phyloP scores from a whole-genome alignment of 2,797 vertebrate genomes.

The Thunnus albacares region DNA sequence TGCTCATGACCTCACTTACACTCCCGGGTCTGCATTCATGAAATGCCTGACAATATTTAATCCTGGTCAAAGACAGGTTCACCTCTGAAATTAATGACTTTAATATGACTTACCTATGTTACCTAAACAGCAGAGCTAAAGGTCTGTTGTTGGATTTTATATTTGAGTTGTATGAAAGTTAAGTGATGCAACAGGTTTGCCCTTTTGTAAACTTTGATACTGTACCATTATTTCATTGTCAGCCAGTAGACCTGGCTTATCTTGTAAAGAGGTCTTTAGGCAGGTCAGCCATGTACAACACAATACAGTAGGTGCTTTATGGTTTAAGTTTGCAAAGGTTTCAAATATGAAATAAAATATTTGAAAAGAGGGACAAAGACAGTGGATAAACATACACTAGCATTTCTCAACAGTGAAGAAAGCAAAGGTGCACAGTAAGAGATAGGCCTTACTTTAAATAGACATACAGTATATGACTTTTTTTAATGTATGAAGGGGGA shows the following conservation, averaged over 20 bases:
- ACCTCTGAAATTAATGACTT: not conserved
- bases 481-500: not conserved
- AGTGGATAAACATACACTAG: not conserved
- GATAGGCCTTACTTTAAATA: not conserved
- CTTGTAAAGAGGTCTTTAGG: not conserved
- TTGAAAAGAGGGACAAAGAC: not conserved
- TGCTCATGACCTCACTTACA: not conserved
- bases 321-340: slow-evolving; percentile 13
- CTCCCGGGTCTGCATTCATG: not conserved
- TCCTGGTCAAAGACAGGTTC: not conserved
- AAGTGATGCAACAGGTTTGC: slow-evolving; percentile 2
- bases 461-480: not conserved
- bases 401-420: not conserved
- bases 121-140: not conserved
- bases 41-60: not conserved
- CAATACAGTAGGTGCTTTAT: slow-evolving; percentile 46
- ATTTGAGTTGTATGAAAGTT: not conserved
- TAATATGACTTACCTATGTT: not conserved
- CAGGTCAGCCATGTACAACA: slow-evolving; percentile 23
- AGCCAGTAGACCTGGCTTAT: slow-evolving; percentile 5
- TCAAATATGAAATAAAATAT: not conserved
- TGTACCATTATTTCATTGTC: slow-evolving; percentile 1
- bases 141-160: not conserved
- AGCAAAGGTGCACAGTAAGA: not conserved
- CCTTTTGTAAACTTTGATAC: not conserved